Evolutionary conservation across 2,797 vertebrate species (phyloP).

Genomic region (Synanceia verrucosa): DNA sequence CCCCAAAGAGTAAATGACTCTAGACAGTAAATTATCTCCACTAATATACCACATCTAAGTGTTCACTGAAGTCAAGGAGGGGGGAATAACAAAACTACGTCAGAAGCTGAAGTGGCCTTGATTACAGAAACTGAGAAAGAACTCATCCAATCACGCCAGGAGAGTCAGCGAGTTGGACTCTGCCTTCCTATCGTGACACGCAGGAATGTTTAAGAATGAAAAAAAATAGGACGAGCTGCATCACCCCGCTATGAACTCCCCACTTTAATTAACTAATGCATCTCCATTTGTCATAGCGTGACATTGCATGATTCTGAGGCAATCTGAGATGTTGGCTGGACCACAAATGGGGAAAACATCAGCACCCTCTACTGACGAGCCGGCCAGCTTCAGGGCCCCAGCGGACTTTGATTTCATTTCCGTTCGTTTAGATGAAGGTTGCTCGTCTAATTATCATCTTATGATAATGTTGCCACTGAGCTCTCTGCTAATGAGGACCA

Average conservation of each 20-base stretch:
- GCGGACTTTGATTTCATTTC: conserved; percentile 54
- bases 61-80: conserved; percentile 63
- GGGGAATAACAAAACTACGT: conserved; percentile 60
- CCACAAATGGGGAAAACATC: conserved; percentile 82
- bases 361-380: conserved; percentile 92
- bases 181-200: conserved; percentile 64
- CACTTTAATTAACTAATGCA: conserved; percentile 87
- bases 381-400: conserved; percentile 52
- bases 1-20: conserved; percentile 62
- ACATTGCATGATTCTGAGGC: conserved; percentile 88
- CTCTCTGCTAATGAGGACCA: conserved; percentile 53
- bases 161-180: conserved; percentile 68
- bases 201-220: conserved; percentile 74
- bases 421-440: conserved; percentile 58
- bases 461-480: conserved; percentile 56
- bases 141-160: conserved; percentile 66
- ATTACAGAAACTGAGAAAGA: conserved; percentile 76
- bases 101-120: conserved; percentile 63
- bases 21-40: conserved; percentile 57
- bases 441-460: conserved; percentile 57
- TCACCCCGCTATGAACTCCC: conserved; percentile 86
- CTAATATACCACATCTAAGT: conserved; percentile 63
- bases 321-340: conserved; percentile 83
- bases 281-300: conserved; percentile 88
- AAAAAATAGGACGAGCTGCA: conserved; percentile 72